phyloP scores from a whole-genome alignment of 2,113 vertebrate genomes.

The Sciurus niger region DNA sequence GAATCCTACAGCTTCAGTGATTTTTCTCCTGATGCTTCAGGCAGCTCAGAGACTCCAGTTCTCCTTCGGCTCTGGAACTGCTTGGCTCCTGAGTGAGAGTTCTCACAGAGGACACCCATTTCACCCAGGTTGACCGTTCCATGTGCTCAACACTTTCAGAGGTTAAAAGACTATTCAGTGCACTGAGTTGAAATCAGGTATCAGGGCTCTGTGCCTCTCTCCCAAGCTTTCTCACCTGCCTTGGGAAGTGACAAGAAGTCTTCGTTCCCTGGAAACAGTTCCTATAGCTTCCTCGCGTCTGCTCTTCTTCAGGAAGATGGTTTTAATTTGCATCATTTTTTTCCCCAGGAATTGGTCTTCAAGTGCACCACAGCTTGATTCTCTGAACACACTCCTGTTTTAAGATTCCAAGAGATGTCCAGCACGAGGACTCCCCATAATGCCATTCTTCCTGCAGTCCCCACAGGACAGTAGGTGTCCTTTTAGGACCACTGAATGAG shows the following conservation, averaged over 20 bases:
- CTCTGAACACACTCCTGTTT: not conserved
- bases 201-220: not conserved
- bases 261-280: not conserved
- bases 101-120: not conserved
- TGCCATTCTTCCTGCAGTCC: not conserved
- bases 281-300: not conserved
- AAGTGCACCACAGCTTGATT: not conserved
- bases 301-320: not conserved
- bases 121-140: not conserved
- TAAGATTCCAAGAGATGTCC: not conserved
- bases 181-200: not conserved
- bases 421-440: not conserved
- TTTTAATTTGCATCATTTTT: not conserved
- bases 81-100: not conserved
- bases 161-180: not conserved
- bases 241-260: not conserved
- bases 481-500: not conserved
- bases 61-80: not conserved
- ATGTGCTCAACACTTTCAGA: not conserved
- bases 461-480: not conserved
- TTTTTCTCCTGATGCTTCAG: slow-evolving; percentile 26
- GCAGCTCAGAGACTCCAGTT: not conserved
- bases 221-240: not conserved
- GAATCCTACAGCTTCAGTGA: not conserved
- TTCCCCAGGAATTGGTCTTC: not conserved